Evolutionary conservation across 2,888 invertebrate species (phyloP), one percentile per base, ranked within the genome.

Genomic region (Stictocephala bisonia): DNA sequence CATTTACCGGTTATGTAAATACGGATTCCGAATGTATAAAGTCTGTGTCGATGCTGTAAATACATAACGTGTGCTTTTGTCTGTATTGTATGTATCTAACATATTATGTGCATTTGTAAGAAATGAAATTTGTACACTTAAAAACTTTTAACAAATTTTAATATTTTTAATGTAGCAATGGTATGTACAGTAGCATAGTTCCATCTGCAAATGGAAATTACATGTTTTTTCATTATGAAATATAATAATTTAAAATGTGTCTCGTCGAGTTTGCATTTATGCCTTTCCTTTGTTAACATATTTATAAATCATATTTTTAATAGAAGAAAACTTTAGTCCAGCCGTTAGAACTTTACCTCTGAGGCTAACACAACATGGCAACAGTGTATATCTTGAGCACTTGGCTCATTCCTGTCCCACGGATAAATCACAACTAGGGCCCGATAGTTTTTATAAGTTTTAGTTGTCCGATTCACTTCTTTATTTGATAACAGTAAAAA

Each of bases 101-200:
- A 27, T 60, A 9, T 71, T 53, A 67, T 72, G 75, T 75, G 72
- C 72, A 74, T 77, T 75, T 75, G 74, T 71, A 74, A 67, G 67
- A 70, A 77, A 74, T 68, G 26, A 50, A 56, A 72, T 71, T 71
- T 71, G 70, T 71, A 71, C 70, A 71, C 70, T 44, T 70, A 56
- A 56, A 48, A 70, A 71, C 70, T 58, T 71, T 70, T 71, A 71
- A 71, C 58, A 71, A 71, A 71, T 71, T 71, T 71, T 58, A 74
- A 71, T 77, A 77, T 77, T 77, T 77, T 77, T 77, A 75, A 77
- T 71, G 70, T 71, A 71, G 70, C 56, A 41, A 71, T 73, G 73
- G 70, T 74, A 74, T 73, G 72, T 74, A 75, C 73, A 73, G 75
- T 77, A 77, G 74, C 56, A 20, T 77, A 77, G 64, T 64, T 75